Percentiles rank a stretch among this genome's conserved stretches.
phyloP scores from a whole-genome alignment of 2,797 vertebrate genomes.

The Leptatherina wallacei region DNA sequence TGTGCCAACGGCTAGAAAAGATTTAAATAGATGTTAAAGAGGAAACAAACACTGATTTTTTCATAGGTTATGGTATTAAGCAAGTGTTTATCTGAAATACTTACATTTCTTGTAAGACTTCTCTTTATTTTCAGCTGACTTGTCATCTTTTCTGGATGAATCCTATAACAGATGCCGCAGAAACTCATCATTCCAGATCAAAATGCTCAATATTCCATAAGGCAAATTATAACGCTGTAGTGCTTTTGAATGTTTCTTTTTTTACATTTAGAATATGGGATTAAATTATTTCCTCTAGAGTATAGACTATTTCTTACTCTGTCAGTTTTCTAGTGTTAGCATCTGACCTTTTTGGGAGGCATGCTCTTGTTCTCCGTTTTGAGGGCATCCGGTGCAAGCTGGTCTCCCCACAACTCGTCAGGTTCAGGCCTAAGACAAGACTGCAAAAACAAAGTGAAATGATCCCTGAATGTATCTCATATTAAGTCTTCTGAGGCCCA shows the following conservation, averaged over 20 bases:
- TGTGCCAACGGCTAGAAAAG: slow-evolving; percentile 50
- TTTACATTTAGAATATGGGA: background rate
- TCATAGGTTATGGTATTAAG: slow-evolving; percentile 2
- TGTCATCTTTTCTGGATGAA: slow-evolving; percentile 73
- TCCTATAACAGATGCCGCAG: slow-evolving; percentile 59
- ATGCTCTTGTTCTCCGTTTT: slow-evolving; percentile 71
- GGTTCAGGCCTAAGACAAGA: slow-evolving; percentile 22
- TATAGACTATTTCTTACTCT: background rate
- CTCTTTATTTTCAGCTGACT: slow-evolving; percentile 63
- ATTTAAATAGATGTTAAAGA: slow-evolving; percentile 28
- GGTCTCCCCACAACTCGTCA: slow-evolving; percentile 44
- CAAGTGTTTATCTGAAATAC: background rate
- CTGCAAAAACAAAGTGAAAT: slow-evolving; percentile 46
- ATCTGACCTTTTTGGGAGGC: slow-evolving; percentile 81
- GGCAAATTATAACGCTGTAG: background rate
- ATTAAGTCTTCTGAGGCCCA: background rate
- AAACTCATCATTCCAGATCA: background rate
- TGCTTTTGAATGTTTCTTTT: background rate
- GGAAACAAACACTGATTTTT: background rate
- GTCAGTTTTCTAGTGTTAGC: no score
- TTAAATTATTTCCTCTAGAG: background rate
- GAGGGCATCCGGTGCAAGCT: slow-evolving; percentile 53
- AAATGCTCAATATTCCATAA: background rate
- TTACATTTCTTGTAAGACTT: slow-evolving; percentile 73
- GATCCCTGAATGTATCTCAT: background rate